These are phyloP conservation scores for Mormyrus iriodes DNA, from an alignment of 2,113 vertebrate genomes.

Conservation along the genomic window DNA sequence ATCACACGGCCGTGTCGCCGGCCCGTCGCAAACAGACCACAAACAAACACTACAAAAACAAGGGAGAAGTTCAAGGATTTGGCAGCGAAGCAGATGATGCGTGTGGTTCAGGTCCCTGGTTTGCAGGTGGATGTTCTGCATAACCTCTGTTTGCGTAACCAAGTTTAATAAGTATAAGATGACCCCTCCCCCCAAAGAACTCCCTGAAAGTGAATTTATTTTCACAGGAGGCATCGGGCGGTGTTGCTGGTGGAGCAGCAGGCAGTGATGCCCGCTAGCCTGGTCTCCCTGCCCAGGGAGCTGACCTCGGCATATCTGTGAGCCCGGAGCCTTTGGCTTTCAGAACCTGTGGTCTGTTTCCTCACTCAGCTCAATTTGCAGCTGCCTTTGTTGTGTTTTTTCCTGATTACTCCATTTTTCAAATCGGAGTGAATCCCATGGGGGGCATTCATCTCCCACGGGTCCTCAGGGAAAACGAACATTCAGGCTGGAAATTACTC, in stretches of 20 bases:
- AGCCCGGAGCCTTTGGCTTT: background rate
- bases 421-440: background rate
- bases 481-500: background rate
- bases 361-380: background rate
- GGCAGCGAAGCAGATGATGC: background rate
- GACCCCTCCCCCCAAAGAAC: background rate
- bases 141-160: background rate
- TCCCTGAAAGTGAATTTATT: conserved; percentile 3
- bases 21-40: background rate
- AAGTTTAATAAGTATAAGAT: background rate
- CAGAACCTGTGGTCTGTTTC: background rate
- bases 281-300: background rate
- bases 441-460: background rate
- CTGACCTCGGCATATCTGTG: background rate
- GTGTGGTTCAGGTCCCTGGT: background rate
- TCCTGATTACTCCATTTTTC: background rate
- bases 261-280: background rate
- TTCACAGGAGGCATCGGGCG: conserved; percentile 21
- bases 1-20: background rate
- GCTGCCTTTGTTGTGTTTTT: background rate
- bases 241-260: conserved; percentile 20
- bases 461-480: background rate
- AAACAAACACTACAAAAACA: background rate
- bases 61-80: background rate
- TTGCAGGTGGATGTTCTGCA: background rate